Evolutionary conservation across 2,113 vertebrate species (phyloP), one percentile per base, ranked within the genome.

Genomic region (Dicrurus megarhynchus): DNA sequence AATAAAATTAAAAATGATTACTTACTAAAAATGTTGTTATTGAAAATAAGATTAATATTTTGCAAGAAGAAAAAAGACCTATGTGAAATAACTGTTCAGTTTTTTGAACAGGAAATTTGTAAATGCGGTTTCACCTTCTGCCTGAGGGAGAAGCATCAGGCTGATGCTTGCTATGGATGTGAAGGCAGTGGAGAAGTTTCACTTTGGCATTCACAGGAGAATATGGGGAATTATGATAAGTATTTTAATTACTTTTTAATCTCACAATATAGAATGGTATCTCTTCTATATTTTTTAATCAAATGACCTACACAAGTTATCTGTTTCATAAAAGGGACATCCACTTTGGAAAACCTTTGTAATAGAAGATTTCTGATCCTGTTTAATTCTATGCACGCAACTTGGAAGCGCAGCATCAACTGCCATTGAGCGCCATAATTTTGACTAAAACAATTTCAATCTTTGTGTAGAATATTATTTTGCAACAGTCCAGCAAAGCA

Each of bases 391-490:
- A 24, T 2, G 2, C 11, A 55, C 18, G 11, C 5, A n/a, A 6
- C n/a, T 59, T 65, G 46, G 19, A 22, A 74, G 8, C 0, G 0
- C 4, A 60, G 3, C 7, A 33, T 11, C 18, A 26, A 20, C 44
- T 86, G n/a, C 3, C 17, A 35, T 12, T 79, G 7, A 69, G 13
- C 13, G 50, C 11, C 61, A 8, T 32, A 64, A 74, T 56, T 89
- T 78, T 69, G 10, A 55, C 9, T 55, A 21, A 82, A 86, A 22
- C 2, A 0, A 30, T 65, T 86, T 41, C 33, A 50, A 2, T 30
- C 35, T 83, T 46, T 65, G 7, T 14, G 17, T 57, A 42, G 17
- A 15, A 52, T 52, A 71, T 47, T 46, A 47, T 76, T 76, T 90
- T 67, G 17, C 20, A 80, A 32, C 6, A 22, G 6, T 23, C 18